A percentile compares a stretch with the other conserved stretches of the same genome.
These are phyloP conservation scores for Phragmatobia fuliginosa DNA, from an alignment of 2,888 invertebrate genomes.

Conservation along the genomic window DNA sequence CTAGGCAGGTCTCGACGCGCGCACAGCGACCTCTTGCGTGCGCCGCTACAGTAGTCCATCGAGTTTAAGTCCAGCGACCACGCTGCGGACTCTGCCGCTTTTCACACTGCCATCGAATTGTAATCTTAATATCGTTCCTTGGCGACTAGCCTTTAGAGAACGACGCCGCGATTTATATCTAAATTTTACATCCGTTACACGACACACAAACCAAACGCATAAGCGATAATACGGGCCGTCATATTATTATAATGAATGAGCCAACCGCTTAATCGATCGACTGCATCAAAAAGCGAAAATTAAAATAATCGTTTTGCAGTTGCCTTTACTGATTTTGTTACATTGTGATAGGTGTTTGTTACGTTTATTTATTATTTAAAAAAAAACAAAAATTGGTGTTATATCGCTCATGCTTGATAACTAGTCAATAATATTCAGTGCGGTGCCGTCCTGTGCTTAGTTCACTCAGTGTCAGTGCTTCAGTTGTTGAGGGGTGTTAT, in stretches of 20 bases:
- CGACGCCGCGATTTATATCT: slow-evolving; percentile 68
- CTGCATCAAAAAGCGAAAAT: slow-evolving; percentile 81
- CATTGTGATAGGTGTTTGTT: slow-evolving; percentile 65
- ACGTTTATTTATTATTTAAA: slow-evolving; percentile 62
- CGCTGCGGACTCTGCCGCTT: slow-evolving; percentile 81
- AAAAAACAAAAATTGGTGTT: slow-evolving; percentile 57
- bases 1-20: slow-evolving; percentile 72
- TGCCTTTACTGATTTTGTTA: slow-evolving; percentile 77
- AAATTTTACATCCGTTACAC: slow-evolving; percentile 56
- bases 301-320: slow-evolving; percentile 78
- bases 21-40: slow-evolving; percentile 79
- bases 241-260: slow-evolving; percentile 69
- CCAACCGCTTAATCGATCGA: slow-evolving; percentile 81
- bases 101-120: slow-evolving; percentile 81
- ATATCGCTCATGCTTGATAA: slow-evolving; percentile 60
- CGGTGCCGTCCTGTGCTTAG: slow-evolving; percentile 83
- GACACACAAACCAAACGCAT: slow-evolving; percentile 54
- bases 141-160: slow-evolving; percentile 71
- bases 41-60: slow-evolving; percentile 72
- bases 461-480: slow-evolving; percentile 81
- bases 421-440: slow-evolving; percentile 60
- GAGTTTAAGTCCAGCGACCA: slow-evolving; percentile 78
- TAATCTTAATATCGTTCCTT: slow-evolving; percentile 79
- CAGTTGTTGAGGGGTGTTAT: slow-evolving; percentile 76
- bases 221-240: slow-evolving; percentile 64